Base-by-base conservation (phyloP, 2,113 vertebrate genomes). In the Salvelinus sp. region DNA sequence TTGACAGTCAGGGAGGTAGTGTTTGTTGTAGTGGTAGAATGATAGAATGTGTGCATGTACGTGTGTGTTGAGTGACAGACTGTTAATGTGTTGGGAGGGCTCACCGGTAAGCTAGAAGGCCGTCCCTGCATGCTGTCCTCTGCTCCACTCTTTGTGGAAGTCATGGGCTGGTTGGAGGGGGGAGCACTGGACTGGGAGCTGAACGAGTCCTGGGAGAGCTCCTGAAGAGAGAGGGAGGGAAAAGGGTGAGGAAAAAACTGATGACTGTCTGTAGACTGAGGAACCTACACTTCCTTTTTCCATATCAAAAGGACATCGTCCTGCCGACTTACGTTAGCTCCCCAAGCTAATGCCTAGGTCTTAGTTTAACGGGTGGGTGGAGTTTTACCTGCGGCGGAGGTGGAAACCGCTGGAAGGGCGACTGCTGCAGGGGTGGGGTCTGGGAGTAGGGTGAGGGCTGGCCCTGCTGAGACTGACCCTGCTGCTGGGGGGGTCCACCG, bases 161-260 rank as follows among this genome's bases (percentile, higher is more conserved):
- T 88, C 93, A 98, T 92, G 80, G 96, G 95, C 82, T 96, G 95
- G 89, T 94, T 95, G 77, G 97, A 98, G 76, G 97, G 93, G 79
- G 96, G 95, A 86, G 96, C 96, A 27, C 96, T 98, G 83, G 96
- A 94, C 91, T 98, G 98, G 82, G 98, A 98, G 88, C 96, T 97
- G 87, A 98, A 99, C 0, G 97, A 98, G 91, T 99, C 98, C 94
- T 99, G 98, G 92, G 98, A 97, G 79, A 99, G 92, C 94, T 99
- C 97, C 97, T 99, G 88, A 73, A 79, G 62, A 62, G 1, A 68
- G 58, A 44, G 47, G 79, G 1, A 76, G 77, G 58, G 20, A n/a
- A 66, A 22, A 28, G 22, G 13, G 25, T 12, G 18, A 9, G 14
- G 69, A 33, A 38, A 14, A 14, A 58, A 44, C 1, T 3, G 9